Evolutionary conservation across 1,140 invertebrate genomes (phyloP), one percentile per base, ranked within the genome.

Genomic region (Chymomyza costata): DNA sequence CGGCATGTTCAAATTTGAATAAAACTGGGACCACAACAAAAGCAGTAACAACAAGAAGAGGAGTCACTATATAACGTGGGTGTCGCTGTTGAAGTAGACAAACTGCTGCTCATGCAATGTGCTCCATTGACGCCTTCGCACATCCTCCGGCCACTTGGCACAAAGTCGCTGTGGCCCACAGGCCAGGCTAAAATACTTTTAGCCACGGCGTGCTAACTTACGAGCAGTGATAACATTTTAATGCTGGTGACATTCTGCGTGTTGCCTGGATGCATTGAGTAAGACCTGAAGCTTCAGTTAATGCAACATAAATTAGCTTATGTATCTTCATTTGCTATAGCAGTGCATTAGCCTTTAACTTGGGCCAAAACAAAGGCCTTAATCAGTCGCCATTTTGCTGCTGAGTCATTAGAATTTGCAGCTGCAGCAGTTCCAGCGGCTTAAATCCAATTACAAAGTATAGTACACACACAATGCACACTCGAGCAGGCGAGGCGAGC

Each of bases 401-500:
- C 66, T 78, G 71, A 78, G 70, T 78, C 71, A 76, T 78, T 78
- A 70, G 71, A 66, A 71, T 53, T 53, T 53, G 71, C 71, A 71
- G 71, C 71, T 76, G 71, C 71, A 53, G 60, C 32, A 55, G 44
- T 73, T 71, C 73, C 64, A 63, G 45, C 49, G 71, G 71, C 71
- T 71, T 62, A 71, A 66, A 78, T 71, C 71, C 71, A 76, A 76
- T 76, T 76, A 76, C 71, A 78, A 53, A 65, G 65, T 66, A 57
- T 44, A 5, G 21, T 3, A 25, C 28, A 34, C 40, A 25, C 10
- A 34, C 16, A 46, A 25, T 16, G 31, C 31, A 34, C 30, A 34
- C 19, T 28, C 2, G 21, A 32, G 21, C n/a, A n/a, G 8, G 21
- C 3, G 21, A 25, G 21, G 21, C 21, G 3, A 25, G 21, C 8